Percentiles rank a stretch among this genome's conserved stretches.
Evolutionary conservation across 2,113 vertebrate genomes (phyloP).

Genomic region (Noctilio leporinus): DNA sequence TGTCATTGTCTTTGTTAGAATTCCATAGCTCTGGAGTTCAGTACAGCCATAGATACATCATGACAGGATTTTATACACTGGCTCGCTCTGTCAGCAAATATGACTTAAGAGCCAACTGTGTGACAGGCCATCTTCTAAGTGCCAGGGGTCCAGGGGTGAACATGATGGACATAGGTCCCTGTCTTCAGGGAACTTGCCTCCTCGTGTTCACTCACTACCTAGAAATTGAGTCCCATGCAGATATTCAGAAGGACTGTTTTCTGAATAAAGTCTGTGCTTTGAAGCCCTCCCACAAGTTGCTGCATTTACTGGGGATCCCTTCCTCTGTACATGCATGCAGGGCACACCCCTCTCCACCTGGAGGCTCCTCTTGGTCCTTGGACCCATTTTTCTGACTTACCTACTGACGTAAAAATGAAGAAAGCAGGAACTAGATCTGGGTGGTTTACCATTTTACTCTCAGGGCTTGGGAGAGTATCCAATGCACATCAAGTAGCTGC

Average conservation of each 20-base stretch:
- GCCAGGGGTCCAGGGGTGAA: background rate
- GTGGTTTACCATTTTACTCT: background rate
- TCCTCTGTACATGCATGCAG: background rate
- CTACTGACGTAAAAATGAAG: background rate
- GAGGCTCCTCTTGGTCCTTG: background rate
- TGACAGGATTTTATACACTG: background rate
- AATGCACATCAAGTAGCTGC: background rate
- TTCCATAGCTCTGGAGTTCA: background rate
- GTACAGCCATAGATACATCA: background rate
- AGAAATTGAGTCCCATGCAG: background rate
- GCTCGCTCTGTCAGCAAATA: background rate
- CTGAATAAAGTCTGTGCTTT: background rate
- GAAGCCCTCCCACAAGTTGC: fast-evolving
- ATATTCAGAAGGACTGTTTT: background rate
- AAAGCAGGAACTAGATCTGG: background rate
- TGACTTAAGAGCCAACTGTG: background rate
- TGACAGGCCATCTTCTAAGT: background rate
- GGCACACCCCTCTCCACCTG: background rate
- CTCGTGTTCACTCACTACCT: fast-evolving
- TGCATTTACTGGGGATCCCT: too few relatives aligned
- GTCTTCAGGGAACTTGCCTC: background rate
- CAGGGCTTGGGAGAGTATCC: background rate
- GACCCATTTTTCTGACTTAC: background rate
- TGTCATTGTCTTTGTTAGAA: background rate
- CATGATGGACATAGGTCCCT: fast-evolving